Conservation (phyloP, 2,888 invertebrate species). For the Mesochorus sp. region DNA sequence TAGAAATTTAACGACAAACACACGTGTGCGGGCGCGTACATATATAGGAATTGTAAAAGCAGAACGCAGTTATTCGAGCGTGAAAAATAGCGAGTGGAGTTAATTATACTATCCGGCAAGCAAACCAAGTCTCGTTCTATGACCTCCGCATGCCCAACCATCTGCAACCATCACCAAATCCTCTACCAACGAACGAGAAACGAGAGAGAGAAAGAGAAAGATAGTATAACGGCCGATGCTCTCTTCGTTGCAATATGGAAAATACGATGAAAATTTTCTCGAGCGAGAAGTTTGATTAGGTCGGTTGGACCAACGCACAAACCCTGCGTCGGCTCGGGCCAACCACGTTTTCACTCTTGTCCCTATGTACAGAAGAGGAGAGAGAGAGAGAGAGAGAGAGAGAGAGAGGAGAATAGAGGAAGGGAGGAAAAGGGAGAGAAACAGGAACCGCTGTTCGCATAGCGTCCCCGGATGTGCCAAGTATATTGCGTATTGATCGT, state of each 20-base stretch:
- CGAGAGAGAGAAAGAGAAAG: not conserved
- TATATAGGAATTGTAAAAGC: not conserved
- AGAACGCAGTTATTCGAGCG: slow-evolving; percentile 45
- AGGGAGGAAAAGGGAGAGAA: not conserved
- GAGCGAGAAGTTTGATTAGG: slow-evolving; percentile 56
- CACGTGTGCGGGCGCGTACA: not conserved
- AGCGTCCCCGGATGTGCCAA: slow-evolving; percentile 69
- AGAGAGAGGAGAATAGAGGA: not conserved
- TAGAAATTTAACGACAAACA: not conserved
- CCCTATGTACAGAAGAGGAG: not conserved
- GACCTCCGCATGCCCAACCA: not conserved
- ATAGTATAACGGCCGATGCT: not conserved
- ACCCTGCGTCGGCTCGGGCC: not conserved
- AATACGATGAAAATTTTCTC: slow-evolving; percentile 55
- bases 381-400: not conserved
- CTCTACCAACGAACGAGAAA: not conserved
- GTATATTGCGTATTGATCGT: slow-evolving; percentile 78
- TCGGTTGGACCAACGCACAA: slow-evolving; percentile 36
- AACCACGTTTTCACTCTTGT: slow-evolving; percentile 18
- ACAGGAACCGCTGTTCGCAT: slow-evolving; percentile 2
- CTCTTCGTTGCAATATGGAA: slow-evolving; percentile 45
- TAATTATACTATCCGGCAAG: slow-evolving; percentile 46
- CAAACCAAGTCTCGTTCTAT: slow-evolving; percentile 6
- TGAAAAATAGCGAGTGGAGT: slow-evolving; percentile 49
- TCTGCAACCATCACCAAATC: slow-evolving; percentile 8